Evolutionary conservation across 1,140 invertebrate species (phyloP), one percentile per base, ranked within the genome.

Genomic region (Chymomyza costata): DNA sequence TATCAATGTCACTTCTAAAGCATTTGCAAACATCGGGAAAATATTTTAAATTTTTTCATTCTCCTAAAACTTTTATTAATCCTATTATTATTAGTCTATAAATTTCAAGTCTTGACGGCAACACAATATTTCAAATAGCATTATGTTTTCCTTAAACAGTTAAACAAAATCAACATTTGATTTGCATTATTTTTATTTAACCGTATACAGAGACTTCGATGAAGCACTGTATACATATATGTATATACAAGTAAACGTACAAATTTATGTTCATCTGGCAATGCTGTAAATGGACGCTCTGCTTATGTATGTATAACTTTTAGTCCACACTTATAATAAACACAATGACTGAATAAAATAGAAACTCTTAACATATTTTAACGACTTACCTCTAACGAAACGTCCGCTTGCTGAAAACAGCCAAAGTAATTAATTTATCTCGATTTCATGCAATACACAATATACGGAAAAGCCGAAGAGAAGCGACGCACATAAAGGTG

Each of bases 221-320:
- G 18, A 11, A 25, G 16, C 40, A 57, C 46, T 59, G 56, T 59
- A 30, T 41, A 41, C 43, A 28, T 53, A 47, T 43, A 59, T 61
- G 53, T 44, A 61, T 30, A 32, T 53, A 47, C 50, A 59, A 56
- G 53, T 44, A 61, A 21, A 32, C 48, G 35, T 30, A 21, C 62
- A 54, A 61, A 57, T 25, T 62, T 57, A 43, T 11, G 50, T 62
- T 44, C 31, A 28, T 10, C 65, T 70, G 67, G 67, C 67, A 70
- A 70, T 70, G 67, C 67, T 28, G 48, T 14, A n/a, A 53, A 57
- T 57, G 30, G 65, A 69, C 67, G 67, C 67, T 65, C 34, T 16
- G 39, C 43, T 32, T 45, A 28, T 16, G 25, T 32, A 41, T 25
- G 19, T 48, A 51, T 51, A 40, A 30, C 35, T 46, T 39, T 46